phyloP scores from a whole-genome alignment of 37 sponge, comb jelly and placozoan species.

The Cladorhizidae sp. region DNA sequence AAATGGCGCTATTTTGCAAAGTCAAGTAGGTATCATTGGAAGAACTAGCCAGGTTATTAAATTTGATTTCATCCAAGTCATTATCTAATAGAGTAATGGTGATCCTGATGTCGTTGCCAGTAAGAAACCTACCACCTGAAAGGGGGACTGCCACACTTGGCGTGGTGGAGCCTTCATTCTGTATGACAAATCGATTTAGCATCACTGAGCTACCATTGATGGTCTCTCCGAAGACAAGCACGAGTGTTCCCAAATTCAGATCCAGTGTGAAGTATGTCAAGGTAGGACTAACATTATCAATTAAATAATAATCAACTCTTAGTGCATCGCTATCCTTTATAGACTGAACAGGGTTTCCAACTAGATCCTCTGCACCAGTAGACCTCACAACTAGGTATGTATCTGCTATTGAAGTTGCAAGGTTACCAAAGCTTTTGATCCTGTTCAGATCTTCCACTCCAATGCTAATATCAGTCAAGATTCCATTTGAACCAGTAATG shows the following conservation, averaged over 20 bases:
- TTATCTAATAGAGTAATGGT: slow-evolving; percentile 40
- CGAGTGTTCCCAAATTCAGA: slow-evolving; percentile 69
- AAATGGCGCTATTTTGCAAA: slow-evolving; percentile 25
- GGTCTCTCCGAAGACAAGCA: slow-evolving; percentile 69
- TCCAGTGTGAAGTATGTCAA: slow-evolving; percentile 64
- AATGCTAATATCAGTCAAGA: slow-evolving; percentile 32
- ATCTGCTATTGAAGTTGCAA: slow-evolving; percentile 51
- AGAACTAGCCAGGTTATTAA: slow-evolving; percentile 41
- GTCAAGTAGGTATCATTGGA: slow-evolving; percentile 58
- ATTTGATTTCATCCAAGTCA: slow-evolving; percentile 77
- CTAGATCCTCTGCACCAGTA: slow-evolving; percentile 71
- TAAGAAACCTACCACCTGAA: slow-evolving; percentile 24
- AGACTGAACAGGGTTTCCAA: slow-evolving; percentile 56
- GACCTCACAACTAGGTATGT: slow-evolving; percentile 76
- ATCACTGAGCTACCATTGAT: slow-evolving; percentile 43
- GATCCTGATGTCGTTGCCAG: slow-evolving; percentile 32
- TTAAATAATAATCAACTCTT: slow-evolving; percentile 35
- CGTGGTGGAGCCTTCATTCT: slow-evolving; percentile 11
- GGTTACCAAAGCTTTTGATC: slow-evolving; percentile 39
- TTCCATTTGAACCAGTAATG: slow-evolving; percentile 8
- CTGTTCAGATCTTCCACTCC: slow-evolving; percentile 59
- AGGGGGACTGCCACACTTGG: slow-evolving; percentile 28
- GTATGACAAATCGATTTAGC: slow-evolving; percentile 36
- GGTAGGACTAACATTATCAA: slow-evolving; percentile 70
- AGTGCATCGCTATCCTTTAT: slow-evolving; percentile 42